Evolutionary conservation across 1,140 invertebrate species (phyloP), one percentile per base, ranked within the genome.

Genomic region (Campoletis sonorensis): DNA sequence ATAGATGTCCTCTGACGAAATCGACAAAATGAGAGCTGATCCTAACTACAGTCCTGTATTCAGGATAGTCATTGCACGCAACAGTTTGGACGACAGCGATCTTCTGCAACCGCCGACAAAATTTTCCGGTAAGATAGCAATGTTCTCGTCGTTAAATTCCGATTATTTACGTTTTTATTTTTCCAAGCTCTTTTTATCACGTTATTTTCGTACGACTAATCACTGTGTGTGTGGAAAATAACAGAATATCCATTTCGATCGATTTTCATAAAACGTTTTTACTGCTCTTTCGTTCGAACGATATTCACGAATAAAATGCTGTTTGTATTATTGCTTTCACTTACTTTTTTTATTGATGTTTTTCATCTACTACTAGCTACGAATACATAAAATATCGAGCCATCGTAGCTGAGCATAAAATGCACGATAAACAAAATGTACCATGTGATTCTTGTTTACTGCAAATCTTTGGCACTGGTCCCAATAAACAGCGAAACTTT

Each of bases 1-100:
- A 21, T 73, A 92, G 91, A 87, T 82, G 80, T 86, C 87, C 81
- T 45, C 86, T 27, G 87, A 89, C 40, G 89, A 92, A 84, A 89
- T 92, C 82, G 83, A 85, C 26, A 87, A 86, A 40, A 80, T 92
- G 75, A 92, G 87, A 81, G 86, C 86, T 40, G 88, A 86, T 84
- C 85, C 87, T 51, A 88, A 86, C 81, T 92, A 88, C 80, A 92
- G 91, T 79, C 81, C 87, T 76, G 87, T 90, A n/a, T 92, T 92
- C 85, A 87, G 90, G 82, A 91, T 92, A 86, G 72, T 92, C 51
- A 88, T 92, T 82, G 85, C 90, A 81, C 85, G 84, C 37, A 85
- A 71, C 79, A 84, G 84, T 79, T 79, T 87, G 76, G 85, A 89
- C 80, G 86, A 89, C 67, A 58, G 86, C 16, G 86, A 91, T 81